Conservation (phyloP, 2,888 invertebrate species). For the Stomorhina lunata region DNA sequence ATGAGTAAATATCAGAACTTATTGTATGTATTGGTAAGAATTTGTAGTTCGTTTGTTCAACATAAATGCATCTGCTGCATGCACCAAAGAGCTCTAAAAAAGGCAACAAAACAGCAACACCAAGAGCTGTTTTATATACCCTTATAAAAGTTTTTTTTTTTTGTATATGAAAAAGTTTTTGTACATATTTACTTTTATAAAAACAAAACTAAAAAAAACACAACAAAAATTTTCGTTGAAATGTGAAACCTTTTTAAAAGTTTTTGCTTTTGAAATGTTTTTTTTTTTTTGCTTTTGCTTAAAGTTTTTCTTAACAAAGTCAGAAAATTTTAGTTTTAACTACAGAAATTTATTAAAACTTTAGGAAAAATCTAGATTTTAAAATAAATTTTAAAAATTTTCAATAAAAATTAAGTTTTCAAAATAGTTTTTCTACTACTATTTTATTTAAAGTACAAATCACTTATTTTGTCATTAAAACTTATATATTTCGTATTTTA, state of each 20-base stretch:
- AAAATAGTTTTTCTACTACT: no score
- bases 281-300: neutral
- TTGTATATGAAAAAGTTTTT: neutral
- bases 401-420: no score
- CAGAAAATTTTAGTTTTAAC: no score
- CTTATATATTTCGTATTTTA: no score
- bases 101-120: constrained; percentile 9
- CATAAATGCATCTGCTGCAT: constrained; percentile 55
- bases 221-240: constrained; percentile 18
- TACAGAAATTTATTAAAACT: no score
- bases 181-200: neutral
- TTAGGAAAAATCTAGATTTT: no score
- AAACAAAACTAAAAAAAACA: constrained; percentile 2
- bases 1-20: constrained; percentile 4
- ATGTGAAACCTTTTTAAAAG: constrained; percentile 33
- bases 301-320: constrained; percentile 14
- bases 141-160: neutral
- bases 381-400: no score
- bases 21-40: constrained; percentile 32
- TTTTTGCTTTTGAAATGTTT: constrained; percentile 32
- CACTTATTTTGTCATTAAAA: no score
- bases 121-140: constrained; percentile 19
- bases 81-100: constrained; percentile 37
- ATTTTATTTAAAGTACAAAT: no score
- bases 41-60: constrained; percentile 1